Evolutionary conservation across 2,888 invertebrate genomes (phyloP), one percentile per base, ranked within the genome.

Genomic region (Campoplex capitator): DNA sequence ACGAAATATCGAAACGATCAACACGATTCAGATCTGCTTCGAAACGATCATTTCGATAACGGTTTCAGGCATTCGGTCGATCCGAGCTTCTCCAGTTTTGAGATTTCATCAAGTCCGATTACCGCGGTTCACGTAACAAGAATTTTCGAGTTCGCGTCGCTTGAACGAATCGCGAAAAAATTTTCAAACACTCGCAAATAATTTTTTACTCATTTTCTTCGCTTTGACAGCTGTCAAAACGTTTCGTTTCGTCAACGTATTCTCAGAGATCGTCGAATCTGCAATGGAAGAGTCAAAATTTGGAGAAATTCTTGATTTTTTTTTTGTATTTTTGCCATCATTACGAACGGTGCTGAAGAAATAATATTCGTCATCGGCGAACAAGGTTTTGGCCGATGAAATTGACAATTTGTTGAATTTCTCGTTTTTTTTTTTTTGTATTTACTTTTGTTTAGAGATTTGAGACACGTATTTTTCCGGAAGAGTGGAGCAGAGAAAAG

Each of bases 281-380:
- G 18, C 1, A 51, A 1, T 51, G 18, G 51, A 51, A 51, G 51
- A 3, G 16, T 48, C 18, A 6, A 3, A 4, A 18, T 18, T 51
- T 7, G 51, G 18, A 51, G 51, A 4, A 51, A 51, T 51, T 51
- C 7, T 1, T 18, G 18, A n/a, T 51, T 51, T 82, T 65, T 58
- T 83, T 82, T 58, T 58, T 83, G 1, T 23, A 7, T 70, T 42
- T 70, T 42, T 42, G 2, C 18, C 38, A 85, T 81, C 75, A 32
- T 62, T 62, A 7, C 51, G 4, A 51, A 51, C 18, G 18, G 51
- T 13, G 6, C 18, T 51, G 11, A 13, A 45, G 45, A 18, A 51
- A 2, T 7, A 51, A 51, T 7, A 7, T n/a, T 51, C 18, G 4
- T 18, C 18, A 7, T 51, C 4, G n/a, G 18, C 4, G 18, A 51